Conservation (phyloP, 2,797 vertebrate species). For the Adelosebastes latens region DNA sequence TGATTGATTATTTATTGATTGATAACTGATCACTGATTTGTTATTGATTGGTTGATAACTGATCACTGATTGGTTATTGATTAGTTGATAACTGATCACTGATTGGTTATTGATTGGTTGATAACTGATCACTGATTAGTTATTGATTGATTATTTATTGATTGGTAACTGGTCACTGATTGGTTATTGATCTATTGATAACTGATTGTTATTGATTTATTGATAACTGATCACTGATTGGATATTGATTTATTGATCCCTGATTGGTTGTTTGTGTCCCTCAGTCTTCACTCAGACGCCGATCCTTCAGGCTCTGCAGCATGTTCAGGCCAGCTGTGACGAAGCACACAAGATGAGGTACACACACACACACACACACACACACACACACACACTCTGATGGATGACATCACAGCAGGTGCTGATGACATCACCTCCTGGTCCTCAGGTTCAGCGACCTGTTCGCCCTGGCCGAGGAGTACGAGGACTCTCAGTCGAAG, state of each 20-base stretch:
- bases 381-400: not conserved
- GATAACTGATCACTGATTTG: no score
- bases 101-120: not conserved
- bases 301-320: conserved; percentile 89
- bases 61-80: no score
- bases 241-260: no score
- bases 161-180: not conserved
- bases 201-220: not conserved
- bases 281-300: conserved; percentile 85
- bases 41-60: not conserved
- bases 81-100: no score
- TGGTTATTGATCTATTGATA: no score
- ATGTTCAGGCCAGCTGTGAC: conserved; percentile 96
- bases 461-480: conserved; percentile 93
- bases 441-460: conserved; percentile 91
- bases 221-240: not conserved
- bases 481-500: conserved; percentile 92
- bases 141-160: no score
- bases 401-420: not conserved
- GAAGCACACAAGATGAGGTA: conserved; percentile 97
- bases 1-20: no score
- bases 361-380: not conserved
- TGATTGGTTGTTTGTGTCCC: not conserved
- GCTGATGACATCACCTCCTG: conserved; percentile 3
- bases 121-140: no score